Base-by-base conservation (phyloP, 37 sponge, comb jelly and placozoan species). In the Halichondria panicea region DNA sequence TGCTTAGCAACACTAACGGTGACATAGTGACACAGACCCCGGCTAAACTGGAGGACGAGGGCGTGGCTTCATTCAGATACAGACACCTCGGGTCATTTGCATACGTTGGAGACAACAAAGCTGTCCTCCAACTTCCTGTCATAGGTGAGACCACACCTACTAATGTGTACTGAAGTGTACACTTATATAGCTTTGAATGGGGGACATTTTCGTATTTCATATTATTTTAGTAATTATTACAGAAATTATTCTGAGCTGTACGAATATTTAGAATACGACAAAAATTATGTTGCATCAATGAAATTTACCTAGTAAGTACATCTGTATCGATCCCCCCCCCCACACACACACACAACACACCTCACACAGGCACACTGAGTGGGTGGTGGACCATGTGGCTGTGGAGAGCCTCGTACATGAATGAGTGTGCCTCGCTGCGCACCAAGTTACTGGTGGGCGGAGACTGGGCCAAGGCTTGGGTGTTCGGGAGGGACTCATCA, bases 321-420 rank as follows among this genome's bases (percentile, higher is more conserved):
- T 65, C 66, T 22, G 39, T 65, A 36, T 22, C 66, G 30, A 9
- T 40, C 66, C 34, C 66, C 66, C 66, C 34, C 11, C 61, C 21
- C 27, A 34, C 68, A 18, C 18, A 35, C 68, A 18, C 44, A 11
- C 40, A 6, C 68, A 18, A n/a, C n/a, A n/a, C n/a, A n/a, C n/a
- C n/a, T n/a, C n/a, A n/a, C n/a, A n/a, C n/a, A 84, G 85, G 85
- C 48, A 28, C 89, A 19, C 22, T 88, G 72, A 82, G 73, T 77
- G 89, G 89, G 1, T 82, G 84, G 83, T 88, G 89, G 89, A 77
- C 78, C 8, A 88, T 88, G 89, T 77, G 78, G 84, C 79, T 88
- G 42, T 88, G 89, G 89, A 39, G 89, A 6, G 89, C 81, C 13
- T 72, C 79, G 0, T 88, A 88, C 54, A 72, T 79, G 60, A 83